These are phyloP conservation scores for Abramis brama DNA, from an alignment of 2,113 vertebrate genomes.

Conservation along the genomic window DNA sequence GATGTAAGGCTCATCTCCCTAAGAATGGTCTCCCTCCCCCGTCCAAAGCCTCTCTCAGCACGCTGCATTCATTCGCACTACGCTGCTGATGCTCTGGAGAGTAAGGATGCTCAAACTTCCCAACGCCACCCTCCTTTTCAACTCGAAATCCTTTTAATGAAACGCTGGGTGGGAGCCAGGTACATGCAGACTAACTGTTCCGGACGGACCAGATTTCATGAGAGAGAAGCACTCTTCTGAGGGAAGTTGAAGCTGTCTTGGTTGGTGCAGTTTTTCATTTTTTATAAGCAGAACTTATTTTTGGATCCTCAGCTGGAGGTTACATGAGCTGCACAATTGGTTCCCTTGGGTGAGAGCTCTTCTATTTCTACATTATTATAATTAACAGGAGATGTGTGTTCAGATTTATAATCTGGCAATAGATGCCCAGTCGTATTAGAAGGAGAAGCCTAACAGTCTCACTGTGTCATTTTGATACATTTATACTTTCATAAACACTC, in stretches of 20 bases:
- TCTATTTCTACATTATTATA: background rate
- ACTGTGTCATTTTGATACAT: background rate
- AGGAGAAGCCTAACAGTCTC: background rate
- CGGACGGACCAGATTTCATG: background rate
- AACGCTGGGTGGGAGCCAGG: background rate
- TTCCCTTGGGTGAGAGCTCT: slow-evolving; percentile 22
- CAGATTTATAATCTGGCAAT: background rate
- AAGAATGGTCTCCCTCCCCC: slow-evolving; percentile 74
- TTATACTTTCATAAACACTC: background rate
- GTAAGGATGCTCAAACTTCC: slow-evolving; percentile 44
- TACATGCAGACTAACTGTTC: background rate
- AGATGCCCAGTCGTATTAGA: background rate
- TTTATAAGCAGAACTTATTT: slow-evolving; percentile 5
- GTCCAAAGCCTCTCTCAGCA: slow-evolving; percentile 75
- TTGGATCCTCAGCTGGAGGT: background rate
- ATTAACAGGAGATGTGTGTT: background rate
- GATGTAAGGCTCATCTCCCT: slow-evolving; percentile 90
- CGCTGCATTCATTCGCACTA: slow-evolving; percentile 45
- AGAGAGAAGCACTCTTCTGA: background rate
- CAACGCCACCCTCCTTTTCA: background rate
- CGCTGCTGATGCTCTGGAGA: slow-evolving; percentile 36
- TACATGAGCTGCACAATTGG: slow-evolving; percentile 8
- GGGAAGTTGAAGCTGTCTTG: slow-evolving; percentile 24
- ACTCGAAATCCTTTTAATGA: slow-evolving; percentile 4
- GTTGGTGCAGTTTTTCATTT: background rate